Evolutionary conservation across 2,113 vertebrate genomes (phyloP).

Genomic region (Platichthys stellatus): DNA sequence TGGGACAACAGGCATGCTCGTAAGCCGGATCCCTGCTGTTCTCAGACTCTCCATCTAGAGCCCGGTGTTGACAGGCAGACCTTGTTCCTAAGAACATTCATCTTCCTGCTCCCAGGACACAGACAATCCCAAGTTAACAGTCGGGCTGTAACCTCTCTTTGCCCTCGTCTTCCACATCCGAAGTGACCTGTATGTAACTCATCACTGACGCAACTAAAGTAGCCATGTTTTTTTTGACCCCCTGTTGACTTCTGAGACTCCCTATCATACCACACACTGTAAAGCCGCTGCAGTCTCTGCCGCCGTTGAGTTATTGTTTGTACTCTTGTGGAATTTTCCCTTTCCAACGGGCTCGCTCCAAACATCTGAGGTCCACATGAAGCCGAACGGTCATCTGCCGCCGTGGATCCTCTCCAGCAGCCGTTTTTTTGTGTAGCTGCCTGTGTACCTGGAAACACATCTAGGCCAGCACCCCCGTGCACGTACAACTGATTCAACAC

Average conservation of each 20-base stretch:
- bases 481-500: constrained; percentile 28
- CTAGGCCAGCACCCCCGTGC: constrained; percentile 7
- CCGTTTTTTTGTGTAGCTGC: constrained; percentile 20
- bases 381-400: constrained; percentile 43
- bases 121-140: constrained; percentile 9
- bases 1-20: background rate
- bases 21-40: constrained; percentile 1
- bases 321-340: constrained; percentile 62
- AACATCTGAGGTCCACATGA: constrained; percentile 79
- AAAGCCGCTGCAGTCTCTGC: constrained; percentile 14
- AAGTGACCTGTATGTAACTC: constrained; percentile 31
- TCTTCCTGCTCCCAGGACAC: constrained; percentile 17
- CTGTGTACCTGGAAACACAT: constrained; percentile 45
- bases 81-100: constrained; percentile 4
- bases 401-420: constrained; percentile 48
- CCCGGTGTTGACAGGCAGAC: constrained; percentile 18
- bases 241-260: constrained; percentile 6
- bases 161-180: constrained; percentile 26
- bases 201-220: constrained; percentile 28
- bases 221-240: constrained; percentile 26
- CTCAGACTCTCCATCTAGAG: constrained; percentile 13
- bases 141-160: constrained; percentile 35
- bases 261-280: constrained; percentile 19
- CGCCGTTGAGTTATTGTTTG: constrained; percentile 51
- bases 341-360: constrained; percentile 50